These are phyloP conservation scores for Dicrostonyx torquatus DNA, from an alignment of 2,797 vertebrate species.

Conservation along the genomic window DNA sequence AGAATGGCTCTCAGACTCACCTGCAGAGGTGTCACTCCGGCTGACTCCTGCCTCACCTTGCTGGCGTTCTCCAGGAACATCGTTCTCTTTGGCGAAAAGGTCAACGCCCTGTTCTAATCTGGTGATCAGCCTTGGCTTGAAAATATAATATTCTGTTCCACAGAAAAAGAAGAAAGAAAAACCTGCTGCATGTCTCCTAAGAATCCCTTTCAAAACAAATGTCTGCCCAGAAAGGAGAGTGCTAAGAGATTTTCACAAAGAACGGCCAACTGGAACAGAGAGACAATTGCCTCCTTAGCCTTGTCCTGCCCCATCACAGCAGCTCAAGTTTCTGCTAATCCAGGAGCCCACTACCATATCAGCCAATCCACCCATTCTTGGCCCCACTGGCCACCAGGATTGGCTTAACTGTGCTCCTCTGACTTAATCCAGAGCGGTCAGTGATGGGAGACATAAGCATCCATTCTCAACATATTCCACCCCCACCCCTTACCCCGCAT, in stretches of 20 bases:
- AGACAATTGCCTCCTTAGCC: neutral
- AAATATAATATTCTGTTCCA: neutral
- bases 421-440: neutral
- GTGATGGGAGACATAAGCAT: too few relatives aligned
- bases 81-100: neutral
- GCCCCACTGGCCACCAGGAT: too few relatives aligned
- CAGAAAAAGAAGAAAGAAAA: neutral
- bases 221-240: neutral
- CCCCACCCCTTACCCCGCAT: neutral
- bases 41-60: neutral
- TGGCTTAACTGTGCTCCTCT: neutral
- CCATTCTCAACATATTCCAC: neutral
- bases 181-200: neutral
- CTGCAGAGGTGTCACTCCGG: neutral
- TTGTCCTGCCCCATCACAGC: neutral
- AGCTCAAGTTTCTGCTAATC: neutral
- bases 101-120: conserved; percentile 38
- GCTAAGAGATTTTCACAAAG: neutral
- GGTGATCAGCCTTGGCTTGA: conserved; percentile 44
- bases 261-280: neutral
- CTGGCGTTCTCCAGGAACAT: neutral
- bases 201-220: neutral
- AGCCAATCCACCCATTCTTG: too few relatives aligned
- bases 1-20: neutral
- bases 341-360: too few relatives aligned